Evolutionary conservation across 2,797 vertebrate species (phyloP).

Genomic region (Xenopus petersii): DNA sequence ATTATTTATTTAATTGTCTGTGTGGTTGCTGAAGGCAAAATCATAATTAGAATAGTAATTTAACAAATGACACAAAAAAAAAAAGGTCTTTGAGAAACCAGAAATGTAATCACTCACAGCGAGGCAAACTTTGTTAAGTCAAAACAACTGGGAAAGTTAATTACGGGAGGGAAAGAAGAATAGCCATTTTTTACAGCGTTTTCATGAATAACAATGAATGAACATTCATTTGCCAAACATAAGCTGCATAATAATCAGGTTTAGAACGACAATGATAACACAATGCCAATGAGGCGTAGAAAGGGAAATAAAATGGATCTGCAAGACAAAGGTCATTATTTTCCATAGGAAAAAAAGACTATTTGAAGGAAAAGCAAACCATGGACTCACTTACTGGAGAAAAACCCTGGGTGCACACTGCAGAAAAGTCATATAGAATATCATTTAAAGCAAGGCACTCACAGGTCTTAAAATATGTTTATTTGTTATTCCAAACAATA

Average conservation of each 20-base stretch:
- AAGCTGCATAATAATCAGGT: slow-evolving; percentile 31
- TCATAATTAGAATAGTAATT: slow-evolving; percentile 26
- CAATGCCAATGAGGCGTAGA: no score
- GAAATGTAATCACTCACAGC: slow-evolving; percentile 15
- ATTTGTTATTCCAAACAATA: no score
- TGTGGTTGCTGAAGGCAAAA: slow-evolving; percentile 22
- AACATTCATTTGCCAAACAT: slow-evolving; percentile 19
- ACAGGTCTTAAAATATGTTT: no score
- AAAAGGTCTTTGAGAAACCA: slow-evolving; percentile 17
- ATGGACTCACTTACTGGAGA: no score
- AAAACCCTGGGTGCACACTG: no score
- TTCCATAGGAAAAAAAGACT: no score
- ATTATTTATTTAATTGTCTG: slow-evolving; percentile 18
- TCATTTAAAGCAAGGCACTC: no score
- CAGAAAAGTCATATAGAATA: no score
- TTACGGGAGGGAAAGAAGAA: slow-evolving; percentile 42
- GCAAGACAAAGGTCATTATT: no score
- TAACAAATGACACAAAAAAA: slow-evolving; percentile 19
- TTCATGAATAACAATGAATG: slow-evolving; percentile 41
- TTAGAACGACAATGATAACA: slow-evolving; percentile 4
- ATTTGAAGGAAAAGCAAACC: no score
- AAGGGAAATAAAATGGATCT: no score
- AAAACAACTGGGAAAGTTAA: slow-evolving; percentile 37
- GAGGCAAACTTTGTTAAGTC: slow-evolving; percentile 28
- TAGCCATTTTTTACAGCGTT: slow-evolving; percentile 16